phyloP scores from a whole-genome alignment of 2,797 vertebrate species.

The Toxotes lorentzi region DNA sequence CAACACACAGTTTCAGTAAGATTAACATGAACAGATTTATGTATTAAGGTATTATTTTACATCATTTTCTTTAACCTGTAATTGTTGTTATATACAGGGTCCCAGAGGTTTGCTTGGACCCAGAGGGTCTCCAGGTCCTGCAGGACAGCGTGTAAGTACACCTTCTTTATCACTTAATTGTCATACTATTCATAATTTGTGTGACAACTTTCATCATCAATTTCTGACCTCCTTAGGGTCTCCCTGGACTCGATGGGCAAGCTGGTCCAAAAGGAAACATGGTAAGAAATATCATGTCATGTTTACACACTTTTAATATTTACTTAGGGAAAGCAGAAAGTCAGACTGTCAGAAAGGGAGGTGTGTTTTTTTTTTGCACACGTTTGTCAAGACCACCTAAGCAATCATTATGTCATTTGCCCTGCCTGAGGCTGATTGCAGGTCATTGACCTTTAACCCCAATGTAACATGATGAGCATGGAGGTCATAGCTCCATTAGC shows the following conservation, averaged over 20 bases:
- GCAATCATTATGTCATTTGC: conserved; percentile 18
- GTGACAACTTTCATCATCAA: neutral
- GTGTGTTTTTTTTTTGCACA: neutral
- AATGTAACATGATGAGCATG: conserved; percentile 15
- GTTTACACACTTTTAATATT: conserved; percentile 7
- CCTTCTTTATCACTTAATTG: neutral
- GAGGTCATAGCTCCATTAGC: conserved; percentile 41
- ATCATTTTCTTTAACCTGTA: conserved; percentile 16
- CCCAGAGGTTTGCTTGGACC: conserved; percentile 95
- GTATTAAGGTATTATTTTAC: neutral
- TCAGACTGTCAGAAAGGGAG: conserved; percentile 7
- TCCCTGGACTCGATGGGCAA: conserved; percentile 93
- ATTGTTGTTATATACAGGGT: conserved; percentile 83
- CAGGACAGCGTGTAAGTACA: conserved; percentile 92
- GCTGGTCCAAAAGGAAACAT: conserved; percentile 97
- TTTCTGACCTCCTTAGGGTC: conserved; percentile 86
- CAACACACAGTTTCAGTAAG: neutral
- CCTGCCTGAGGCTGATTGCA: conserved; percentile 1
- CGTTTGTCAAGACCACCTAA: conserved; percentile 41
- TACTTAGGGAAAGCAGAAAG: neutral
- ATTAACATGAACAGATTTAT: neutral
- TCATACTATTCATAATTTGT: neutral
- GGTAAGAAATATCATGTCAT: conserved; percentile 85
- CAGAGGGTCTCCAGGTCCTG: conserved; percentile 90
- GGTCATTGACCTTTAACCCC: conserved; percentile 44